Evolutionary conservation across 2,113 vertebrate species (phyloP), one percentile per base, ranked within the genome.

Genomic region (Zosterops lateralis): DNA sequence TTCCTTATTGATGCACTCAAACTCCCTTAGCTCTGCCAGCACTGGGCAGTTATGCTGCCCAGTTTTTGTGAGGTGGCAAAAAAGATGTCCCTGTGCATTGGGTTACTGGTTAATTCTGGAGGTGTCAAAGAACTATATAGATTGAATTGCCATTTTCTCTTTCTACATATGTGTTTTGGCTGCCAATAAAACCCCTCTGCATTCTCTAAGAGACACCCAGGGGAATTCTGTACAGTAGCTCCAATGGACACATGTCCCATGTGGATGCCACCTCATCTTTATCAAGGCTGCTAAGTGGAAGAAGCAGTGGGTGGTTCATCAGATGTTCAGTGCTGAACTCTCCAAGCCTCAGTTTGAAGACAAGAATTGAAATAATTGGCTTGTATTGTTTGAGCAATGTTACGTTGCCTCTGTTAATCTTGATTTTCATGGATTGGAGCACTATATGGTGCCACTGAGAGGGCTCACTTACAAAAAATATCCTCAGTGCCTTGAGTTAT

Each of bases 331-430:
- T 8, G 9, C 45, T 89, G 74, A 89, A 68, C 28, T 61, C 48
- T 45, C 42, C 2, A 7, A 75, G 50, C 29, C 34, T 82, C 65
- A 71, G 26, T 78, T 31, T 84, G 48, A 81, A 54, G 44, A 79
- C 13, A 79, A 73, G 86, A 89, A 88, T 74, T 78, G 53, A 86
- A 90, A 29, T 90, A 87, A 92, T 84, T 89, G 75, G 66, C 25
- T 56, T 36, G 61, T 28, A 61, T 85, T 66, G 64, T 91, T 90
- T 47, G 67, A 88, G 56, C 15, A 74, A 82, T 12, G 15, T 73
- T 73, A 83, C 17, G 7, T 77, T 90, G 42, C 34, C 38, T 88
- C 79, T 62, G 36, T 34, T 48, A 5, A 58, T 90, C 66, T 67
- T 72, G 36, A 64, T 92, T 96, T 82, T 86, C 70, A 86, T 66